Conservation (phyloP, 1,140 invertebrate genomes). For the Leptinotarsa defecta region DNA sequence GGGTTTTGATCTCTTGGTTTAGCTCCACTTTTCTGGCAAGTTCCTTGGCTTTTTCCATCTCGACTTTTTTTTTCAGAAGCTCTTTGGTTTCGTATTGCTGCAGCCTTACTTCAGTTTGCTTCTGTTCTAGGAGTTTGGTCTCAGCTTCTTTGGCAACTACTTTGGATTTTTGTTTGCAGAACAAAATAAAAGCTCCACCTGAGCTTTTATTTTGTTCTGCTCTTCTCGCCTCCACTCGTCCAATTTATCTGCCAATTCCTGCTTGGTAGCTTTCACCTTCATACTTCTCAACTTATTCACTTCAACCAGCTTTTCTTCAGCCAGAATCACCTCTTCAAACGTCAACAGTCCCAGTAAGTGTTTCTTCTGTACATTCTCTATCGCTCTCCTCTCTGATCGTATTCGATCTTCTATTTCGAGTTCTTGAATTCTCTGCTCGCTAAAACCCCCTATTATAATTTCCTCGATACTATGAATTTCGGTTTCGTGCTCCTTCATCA, state of each 20-base stretch:
- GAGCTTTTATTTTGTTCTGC: slow-evolving; percentile 56
- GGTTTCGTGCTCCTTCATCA: slow-evolving; percentile 58
- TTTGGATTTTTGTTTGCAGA: slow-evolving; percentile 58
- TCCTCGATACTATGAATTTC: slow-evolving; percentile 61
- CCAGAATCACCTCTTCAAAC: slow-evolving; percentile 61
- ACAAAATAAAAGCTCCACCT: slow-evolving; percentile 56
- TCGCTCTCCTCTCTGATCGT: slow-evolving; percentile 57
- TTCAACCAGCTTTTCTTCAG: slow-evolving; percentile 58
- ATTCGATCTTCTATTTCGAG: slow-evolving; percentile 57
- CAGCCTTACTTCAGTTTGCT: slow-evolving; percentile 56
- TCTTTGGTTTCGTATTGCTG: slow-evolving; percentile 57
- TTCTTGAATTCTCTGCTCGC: slow-evolving; percentile 54
- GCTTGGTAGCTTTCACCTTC: slow-evolving; percentile 59
- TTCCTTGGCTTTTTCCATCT: slow-evolving; percentile 58
- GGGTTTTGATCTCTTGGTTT: slow-evolving; percentile 62
- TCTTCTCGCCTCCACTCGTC: slow-evolving; percentile 58
- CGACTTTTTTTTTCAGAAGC: slow-evolving; percentile 52
- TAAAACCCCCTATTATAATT: slow-evolving; percentile 56
- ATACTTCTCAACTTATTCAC: slow-evolving; percentile 60
- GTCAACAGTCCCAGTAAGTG: slow-evolving; percentile 62
- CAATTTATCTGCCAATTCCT: slow-evolving; percentile 57
- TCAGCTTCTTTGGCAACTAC: slow-evolving; percentile 57
- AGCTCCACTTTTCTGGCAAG: slow-evolving; percentile 58
- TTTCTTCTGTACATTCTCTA: slow-evolving; percentile 61
- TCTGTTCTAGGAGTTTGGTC: slow-evolving; percentile 54